A percentile compares a stretch with the other conserved stretches of the same genome.
These are phyloP conservation scores for Phalacrocorax pelagicus DNA, from an alignment of 2,113 vertebrate genomes.

Conservation along the genomic window DNA sequence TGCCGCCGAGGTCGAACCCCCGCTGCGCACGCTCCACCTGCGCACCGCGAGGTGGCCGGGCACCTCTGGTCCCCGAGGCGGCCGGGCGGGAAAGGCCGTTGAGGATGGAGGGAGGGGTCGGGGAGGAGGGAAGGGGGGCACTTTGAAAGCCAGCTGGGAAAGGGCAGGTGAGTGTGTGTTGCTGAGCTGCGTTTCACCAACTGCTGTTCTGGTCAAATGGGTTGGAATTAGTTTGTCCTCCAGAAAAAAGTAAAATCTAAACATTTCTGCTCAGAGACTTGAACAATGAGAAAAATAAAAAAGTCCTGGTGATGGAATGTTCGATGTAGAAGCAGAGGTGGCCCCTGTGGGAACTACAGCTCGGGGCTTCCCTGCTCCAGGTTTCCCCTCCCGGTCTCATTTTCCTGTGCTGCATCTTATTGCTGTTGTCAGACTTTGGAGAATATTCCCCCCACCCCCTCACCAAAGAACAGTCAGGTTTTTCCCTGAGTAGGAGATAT, in stretches of 20 bases:
- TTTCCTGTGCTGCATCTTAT: not conserved
- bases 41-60: fast-evolving
- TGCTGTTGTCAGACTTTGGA: not conserved
- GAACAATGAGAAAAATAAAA: not conserved
- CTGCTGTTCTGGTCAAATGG: not conserved
- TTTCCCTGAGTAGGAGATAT: not conserved
- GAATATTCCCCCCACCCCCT: not conserved
- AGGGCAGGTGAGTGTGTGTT: not conserved
- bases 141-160: not conserved
- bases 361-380: not conserved
- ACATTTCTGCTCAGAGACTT: not conserved
- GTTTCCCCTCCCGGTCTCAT: not conserved
- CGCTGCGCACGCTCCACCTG: fast-evolving
- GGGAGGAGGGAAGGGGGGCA: not conserved
- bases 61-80: fast-evolving
- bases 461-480: not conserved
- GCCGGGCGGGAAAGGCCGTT: fast-evolving
- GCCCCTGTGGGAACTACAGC: not conserved
- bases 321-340: not conserved
- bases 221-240: not conserved
- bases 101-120: not conserved
- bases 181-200: not conserved
- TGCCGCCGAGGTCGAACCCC: not conserved
- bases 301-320: not conserved
- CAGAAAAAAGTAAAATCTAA: not conserved